Percentiles rank a stretch among this genome's conserved stretches.
Conservation (phyloP, 2,888 invertebrate species). For the Aphrophora alni region DNA sequence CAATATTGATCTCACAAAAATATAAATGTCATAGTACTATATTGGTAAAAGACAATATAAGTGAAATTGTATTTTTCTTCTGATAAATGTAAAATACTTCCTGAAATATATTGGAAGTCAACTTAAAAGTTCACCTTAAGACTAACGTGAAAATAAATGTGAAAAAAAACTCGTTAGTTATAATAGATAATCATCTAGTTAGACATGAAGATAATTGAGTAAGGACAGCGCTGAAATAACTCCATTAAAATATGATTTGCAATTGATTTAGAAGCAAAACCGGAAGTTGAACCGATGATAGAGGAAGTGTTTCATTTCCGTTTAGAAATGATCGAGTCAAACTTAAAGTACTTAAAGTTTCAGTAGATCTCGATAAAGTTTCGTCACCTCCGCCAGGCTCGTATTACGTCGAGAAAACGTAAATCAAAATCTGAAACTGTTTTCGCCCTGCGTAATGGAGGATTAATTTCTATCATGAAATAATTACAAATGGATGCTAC, state of each 20-base stretch:
- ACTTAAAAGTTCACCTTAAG: too few relatives aligned
- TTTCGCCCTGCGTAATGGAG: background rate
- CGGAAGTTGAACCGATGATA: background rate
- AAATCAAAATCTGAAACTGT: background rate
- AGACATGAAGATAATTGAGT: background rate
- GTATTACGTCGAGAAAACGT: background rate
- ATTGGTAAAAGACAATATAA: too few relatives aligned
- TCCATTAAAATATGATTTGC: background rate
- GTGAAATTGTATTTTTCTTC: too few relatives aligned
- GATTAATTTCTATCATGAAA: too few relatives aligned
- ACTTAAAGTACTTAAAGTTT: background rate
- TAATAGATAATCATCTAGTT: background rate
- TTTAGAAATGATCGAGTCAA: background rate
- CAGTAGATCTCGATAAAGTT: background rate
- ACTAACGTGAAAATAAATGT: too few relatives aligned
- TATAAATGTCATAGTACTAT: too few relatives aligned
- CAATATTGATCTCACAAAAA: too few relatives aligned
- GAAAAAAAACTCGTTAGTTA: background rate
- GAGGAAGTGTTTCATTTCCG: constrained; percentile 4
- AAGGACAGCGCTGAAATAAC: background rate
- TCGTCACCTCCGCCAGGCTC: background rate
- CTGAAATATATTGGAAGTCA: too few relatives aligned
- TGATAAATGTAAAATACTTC: too few relatives aligned
- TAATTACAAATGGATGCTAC: too few relatives aligned
- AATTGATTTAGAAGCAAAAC: background rate